Conservation (phyloP, 2,888 invertebrate species). For the Polydrusus tereticollis region DNA sequence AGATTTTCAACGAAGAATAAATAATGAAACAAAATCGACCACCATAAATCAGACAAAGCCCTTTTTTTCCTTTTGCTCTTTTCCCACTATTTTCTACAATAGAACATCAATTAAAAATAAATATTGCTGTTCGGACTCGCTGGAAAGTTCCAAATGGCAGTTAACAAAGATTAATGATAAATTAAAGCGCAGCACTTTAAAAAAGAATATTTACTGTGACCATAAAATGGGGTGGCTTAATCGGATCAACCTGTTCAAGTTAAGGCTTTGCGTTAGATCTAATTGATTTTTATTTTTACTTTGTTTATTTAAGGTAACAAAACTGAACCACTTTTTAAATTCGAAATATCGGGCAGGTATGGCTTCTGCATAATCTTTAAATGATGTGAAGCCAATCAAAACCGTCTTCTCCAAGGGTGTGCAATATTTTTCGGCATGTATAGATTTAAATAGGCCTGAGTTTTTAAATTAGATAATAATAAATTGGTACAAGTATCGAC, state of each 20-base stretch:
- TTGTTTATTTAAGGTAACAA: too few species aligned
- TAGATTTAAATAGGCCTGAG: too few species aligned
- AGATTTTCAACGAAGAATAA: not conserved
- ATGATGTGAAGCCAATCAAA: too few species aligned
- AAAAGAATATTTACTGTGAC: not conserved
- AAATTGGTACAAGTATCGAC: too few species aligned
- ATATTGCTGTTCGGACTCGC: not conserved
- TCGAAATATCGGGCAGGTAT: too few species aligned
- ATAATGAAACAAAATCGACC: not conserved
- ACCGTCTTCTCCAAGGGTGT: too few species aligned
- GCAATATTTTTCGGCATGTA: too few species aligned
- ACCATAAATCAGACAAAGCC: not conserved
- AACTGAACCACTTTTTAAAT: too few species aligned
- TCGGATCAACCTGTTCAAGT: not conserved
- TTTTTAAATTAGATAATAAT: too few species aligned
- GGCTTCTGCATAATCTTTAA: too few species aligned
- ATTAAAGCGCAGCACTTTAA: not conserved
- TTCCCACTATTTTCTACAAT: not conserved
- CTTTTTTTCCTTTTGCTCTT: not conserved
- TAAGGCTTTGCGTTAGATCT: not conserved
- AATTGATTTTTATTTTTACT: not conserved
- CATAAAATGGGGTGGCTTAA: not conserved
- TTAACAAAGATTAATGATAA: conserved; percentile 2
- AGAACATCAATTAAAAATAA: conserved; percentile 17
- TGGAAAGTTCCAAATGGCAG: conserved; percentile 7